Evolutionary conservation across 2,888 invertebrate genomes (phyloP).

Genomic region (Orchesella flavescens): DNA sequence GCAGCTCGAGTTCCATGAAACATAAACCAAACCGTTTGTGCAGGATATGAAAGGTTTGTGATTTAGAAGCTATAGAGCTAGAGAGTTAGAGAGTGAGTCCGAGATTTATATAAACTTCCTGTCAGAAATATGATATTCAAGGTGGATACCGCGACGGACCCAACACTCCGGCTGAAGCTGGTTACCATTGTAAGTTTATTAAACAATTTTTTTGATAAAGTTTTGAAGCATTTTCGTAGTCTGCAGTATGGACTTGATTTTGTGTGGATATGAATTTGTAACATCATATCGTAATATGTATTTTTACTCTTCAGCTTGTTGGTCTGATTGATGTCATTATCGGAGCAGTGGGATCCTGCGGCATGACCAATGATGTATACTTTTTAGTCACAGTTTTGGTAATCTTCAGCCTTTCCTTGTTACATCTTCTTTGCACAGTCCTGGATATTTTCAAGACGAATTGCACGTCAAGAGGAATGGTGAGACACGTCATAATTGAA

Average conservation of each 20-base stretch:
- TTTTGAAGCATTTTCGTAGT: background rate
- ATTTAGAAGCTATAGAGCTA: background rate
- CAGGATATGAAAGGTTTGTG: background rate
- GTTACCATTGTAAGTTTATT: slow-evolving; percentile 64
- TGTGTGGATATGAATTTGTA: background rate
- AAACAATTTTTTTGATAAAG: background rate
- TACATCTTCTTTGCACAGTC: slow-evolving; percentile 63
- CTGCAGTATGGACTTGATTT: too few relatives aligned
- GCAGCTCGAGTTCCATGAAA: background rate
- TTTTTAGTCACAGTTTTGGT: slow-evolving; percentile 64
- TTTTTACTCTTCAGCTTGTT: slow-evolving; percentile 39
- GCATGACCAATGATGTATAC: slow-evolving; percentile 61
- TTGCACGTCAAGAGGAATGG: slow-evolving; percentile 67
- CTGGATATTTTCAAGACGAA: slow-evolving; percentile 67
- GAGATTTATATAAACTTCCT: slow-evolving; percentile 9
- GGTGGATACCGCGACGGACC: slow-evolving; percentile 64
- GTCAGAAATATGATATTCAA: slow-evolving; percentile 60
- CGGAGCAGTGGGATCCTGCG: slow-evolving; percentile 61
- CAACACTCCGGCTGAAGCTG: slow-evolving; percentile 62
- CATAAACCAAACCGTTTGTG: background rate
- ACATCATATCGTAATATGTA: background rate
- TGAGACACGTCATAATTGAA: slow-evolving; percentile 43
- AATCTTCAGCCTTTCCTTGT: slow-evolving; percentile 59
- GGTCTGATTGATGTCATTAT: slow-evolving; percentile 64
- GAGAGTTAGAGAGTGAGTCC: background rate